Conservation (phyloP, 1,140 invertebrate species). For the Pseudomyrmex cubaensis region DNA sequence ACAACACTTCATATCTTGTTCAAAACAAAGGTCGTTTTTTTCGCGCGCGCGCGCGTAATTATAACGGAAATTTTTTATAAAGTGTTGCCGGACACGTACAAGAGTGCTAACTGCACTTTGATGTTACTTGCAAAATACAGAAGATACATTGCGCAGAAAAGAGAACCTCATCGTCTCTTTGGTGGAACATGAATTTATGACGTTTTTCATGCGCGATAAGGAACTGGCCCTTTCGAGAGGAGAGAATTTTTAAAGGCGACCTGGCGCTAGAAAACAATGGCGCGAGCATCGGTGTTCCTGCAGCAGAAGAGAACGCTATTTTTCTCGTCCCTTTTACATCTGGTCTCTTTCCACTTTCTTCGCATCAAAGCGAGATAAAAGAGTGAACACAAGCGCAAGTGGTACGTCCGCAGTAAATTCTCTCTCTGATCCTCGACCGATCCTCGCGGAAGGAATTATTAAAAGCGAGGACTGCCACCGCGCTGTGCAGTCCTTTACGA, state of each 20-base stretch:
- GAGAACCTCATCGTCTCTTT: not conserved
- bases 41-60: no score
- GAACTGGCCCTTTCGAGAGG: constrained; percentile 23
- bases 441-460: constrained; percentile 20
- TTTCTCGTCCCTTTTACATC: constrained; percentile 38
- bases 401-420: constrained; percentile 52
- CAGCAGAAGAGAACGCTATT: constrained; percentile 12
- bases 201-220: constrained; percentile 15
- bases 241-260: constrained; percentile 41
- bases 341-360: constrained; percentile 10
- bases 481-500: not conserved
- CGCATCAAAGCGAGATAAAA: constrained; percentile 49
- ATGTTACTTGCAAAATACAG: not conserved
- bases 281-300: constrained; percentile 29
- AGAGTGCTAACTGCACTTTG: not conserved
- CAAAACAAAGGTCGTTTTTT: not conserved
- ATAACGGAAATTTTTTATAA: not conserved
- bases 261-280: constrained; percentile 49
- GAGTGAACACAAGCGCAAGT: constrained; percentile 2
- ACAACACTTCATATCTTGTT: no score
- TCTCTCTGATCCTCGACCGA: constrained; percentile 23
- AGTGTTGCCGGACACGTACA: not conserved
- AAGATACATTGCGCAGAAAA: not conserved
- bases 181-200: constrained; percentile 22
- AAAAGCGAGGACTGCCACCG: constrained; percentile 1